Evolutionary conservation across 2,797 vertebrate genomes (phyloP).

Genomic region (Nasua narica): DNA sequence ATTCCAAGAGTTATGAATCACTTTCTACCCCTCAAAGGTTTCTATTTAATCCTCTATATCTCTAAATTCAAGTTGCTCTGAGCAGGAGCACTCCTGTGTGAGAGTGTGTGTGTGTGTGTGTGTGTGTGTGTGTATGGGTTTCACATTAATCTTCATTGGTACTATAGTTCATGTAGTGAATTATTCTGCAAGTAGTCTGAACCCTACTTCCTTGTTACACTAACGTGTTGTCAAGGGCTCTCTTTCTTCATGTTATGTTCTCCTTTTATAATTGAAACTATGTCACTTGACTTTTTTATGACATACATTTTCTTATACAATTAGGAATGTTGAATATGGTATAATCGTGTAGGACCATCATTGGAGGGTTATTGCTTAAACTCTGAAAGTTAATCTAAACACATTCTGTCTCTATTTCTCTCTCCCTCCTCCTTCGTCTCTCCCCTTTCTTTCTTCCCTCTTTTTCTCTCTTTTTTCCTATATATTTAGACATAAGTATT

Average conservation of each 20-base stretch:
- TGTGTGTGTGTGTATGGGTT: neutral
- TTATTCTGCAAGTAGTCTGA: neutral
- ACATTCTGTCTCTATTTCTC: neutral
- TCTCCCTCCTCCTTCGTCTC: neutral
- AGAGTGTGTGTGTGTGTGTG: too few relatives aligned
- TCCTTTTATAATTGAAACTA: neutral
- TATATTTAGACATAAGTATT: neutral
- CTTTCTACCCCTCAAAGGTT: neutral
- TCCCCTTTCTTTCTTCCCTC: neutral
- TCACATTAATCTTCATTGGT: neutral
- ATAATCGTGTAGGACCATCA: neutral
- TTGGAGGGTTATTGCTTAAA: neutral
- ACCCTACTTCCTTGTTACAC: neutral
- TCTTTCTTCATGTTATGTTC: neutral
- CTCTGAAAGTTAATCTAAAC: neutral
- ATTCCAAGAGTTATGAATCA: neutral
- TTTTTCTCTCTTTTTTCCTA: neutral
- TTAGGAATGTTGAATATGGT: neutral
- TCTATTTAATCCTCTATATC: neutral
- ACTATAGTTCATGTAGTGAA: neutral
- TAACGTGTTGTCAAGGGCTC: neutral
- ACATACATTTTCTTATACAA: neutral
- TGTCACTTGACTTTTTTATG: neutral
- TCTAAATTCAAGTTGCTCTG: neutral
- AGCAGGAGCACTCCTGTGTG: neutral